Conservation (phyloP, 1,140 invertebrate genomes). For the Caenorhabditis elegans region DNA sequence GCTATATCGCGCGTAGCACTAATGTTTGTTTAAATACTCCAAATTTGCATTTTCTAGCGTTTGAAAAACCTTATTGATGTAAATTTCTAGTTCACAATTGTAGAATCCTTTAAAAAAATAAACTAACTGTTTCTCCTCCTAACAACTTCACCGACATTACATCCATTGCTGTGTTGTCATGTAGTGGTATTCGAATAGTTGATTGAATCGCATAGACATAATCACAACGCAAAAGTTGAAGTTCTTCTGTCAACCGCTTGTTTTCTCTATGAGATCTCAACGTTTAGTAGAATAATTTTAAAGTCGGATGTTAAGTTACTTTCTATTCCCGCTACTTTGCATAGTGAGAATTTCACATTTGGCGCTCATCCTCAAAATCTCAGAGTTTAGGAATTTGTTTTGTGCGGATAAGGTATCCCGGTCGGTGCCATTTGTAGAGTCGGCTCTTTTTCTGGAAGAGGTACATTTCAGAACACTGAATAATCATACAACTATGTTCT, state of each 20-base stretch:
- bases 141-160: conserved; percentile 69
- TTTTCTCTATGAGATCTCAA: conserved; percentile 50
- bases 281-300: background rate
- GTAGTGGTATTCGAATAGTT: conserved; percentile 68
- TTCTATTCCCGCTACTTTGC: background rate
- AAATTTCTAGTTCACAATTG: conserved; percentile 6
- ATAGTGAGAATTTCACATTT: conserved; percentile 37
- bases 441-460: conserved; percentile 19
- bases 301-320: background rate
- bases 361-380: conserved; percentile 67
- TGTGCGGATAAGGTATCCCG: conserved; percentile 56
- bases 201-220: conserved; percentile 71
- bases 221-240: conserved; percentile 66
- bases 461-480: too few species aligned
- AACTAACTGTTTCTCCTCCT: conserved; percentile 69
- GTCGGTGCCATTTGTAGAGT: conserved; percentile 58
- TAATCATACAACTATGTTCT: too few species aligned
- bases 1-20: too few species aligned
- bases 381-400: conserved; percentile 70
- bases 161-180: conserved; percentile 68
- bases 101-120: background rate
- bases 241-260: conserved; percentile 61
- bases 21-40: too few species aligned
- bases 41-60: too few species aligned
- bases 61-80: background rate